Evolutionary conservation across 2,888 invertebrate species (phyloP), one percentile per base, ranked within the genome.

Genomic region (Drosophila suboccidentalis): DNA sequence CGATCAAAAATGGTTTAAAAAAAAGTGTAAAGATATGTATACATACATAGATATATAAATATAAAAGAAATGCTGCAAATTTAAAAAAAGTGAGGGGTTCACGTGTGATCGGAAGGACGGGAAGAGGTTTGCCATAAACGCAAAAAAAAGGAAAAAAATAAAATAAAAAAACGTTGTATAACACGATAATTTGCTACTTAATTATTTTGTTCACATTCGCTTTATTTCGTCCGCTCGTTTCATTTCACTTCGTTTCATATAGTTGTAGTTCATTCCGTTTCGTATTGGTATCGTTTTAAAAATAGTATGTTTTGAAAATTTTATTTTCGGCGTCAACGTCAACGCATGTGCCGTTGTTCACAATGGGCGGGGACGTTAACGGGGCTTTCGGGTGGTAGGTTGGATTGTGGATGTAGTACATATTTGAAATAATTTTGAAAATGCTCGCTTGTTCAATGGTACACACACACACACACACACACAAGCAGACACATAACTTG

Each of bases 241-340:
- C 66, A 60, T 69, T 67, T 69, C 55, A 15, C 32, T 29, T 66
- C 69, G 69, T 86, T 75, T 71, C 86, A 59, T 65, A 26, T 26
- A 26, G 55, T 85, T 76, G 57, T 77, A 68, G 81, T 69, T 66
- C 80, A 64, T 58, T 74, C 69, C 77, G 78, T 41, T 49, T 70
- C 70, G 76, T 58, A 78, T 74, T 74, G 76, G 76, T 79, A 70
- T 75, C 75, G 80, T 88, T 77, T 81, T 86, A 86, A 89, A 86
- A 86, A 86, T 86, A 86, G 89, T 85, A 78, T 87, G 73, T 87
- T 85, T 86, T 76, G 66, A 68, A 87, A 82, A 80, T 87, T 88
- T 89, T 86, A 86, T 86, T 86, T 86, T 86, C 88, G 86, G 89
- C 85, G 86, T 85, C 88, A 86, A 86, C 86, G 86, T 86, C 86